Evolutionary conservation across 2,113 vertebrate species (phyloP), one percentile per base, ranked within the genome.

Genomic region (Rhinoptilus africanus): DNA sequence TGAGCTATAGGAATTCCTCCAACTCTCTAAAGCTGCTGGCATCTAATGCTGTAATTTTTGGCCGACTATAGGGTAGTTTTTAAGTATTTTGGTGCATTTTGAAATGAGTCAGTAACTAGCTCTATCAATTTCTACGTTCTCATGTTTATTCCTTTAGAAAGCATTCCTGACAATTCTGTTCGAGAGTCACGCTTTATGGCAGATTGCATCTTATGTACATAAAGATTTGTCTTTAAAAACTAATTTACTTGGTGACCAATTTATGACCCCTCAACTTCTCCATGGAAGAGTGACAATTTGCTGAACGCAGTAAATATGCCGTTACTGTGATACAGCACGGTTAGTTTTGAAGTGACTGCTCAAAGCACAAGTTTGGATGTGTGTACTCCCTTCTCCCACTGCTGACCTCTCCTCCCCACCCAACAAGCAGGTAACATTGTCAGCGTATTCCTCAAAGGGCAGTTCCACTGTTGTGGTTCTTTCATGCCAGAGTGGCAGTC

Each of bases 111-210:
- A 32, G 15, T 17, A 62, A 82, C 14, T 47, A 73, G 9, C 9
- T 43, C 50, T 50, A 27, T 18, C 2, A 10, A 18, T 43, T 41
- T 35, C 35, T 19, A 60, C 3, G 2, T 20, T 81, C 15, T 30
- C 0, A 0, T 1, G 0, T 30, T 56, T 68, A 39, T 39, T 41
- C 37, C 9, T 35, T 51, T 45, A 60, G 19, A 41, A 68, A 64
- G 4, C 34, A 51, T 48, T 89, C 23, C n/a, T 73, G 28, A 50
- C 30, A 78, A 28, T 15, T 17, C 35, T 3, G 17, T 28, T 71
- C 53, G 4, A 59, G 23, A 88, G 19, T 10, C 24, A 41, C 4
- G 6, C n/a, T 82, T 76, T 9, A 73, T 76, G 9, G 32, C 27
- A 10, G 39, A 59, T 5, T 43, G 8, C 6, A 28, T 41, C 32